Evolutionary conservation across 2,797 vertebrate genomes (phyloP).

Genomic region (Coregonus sp.): DNA sequence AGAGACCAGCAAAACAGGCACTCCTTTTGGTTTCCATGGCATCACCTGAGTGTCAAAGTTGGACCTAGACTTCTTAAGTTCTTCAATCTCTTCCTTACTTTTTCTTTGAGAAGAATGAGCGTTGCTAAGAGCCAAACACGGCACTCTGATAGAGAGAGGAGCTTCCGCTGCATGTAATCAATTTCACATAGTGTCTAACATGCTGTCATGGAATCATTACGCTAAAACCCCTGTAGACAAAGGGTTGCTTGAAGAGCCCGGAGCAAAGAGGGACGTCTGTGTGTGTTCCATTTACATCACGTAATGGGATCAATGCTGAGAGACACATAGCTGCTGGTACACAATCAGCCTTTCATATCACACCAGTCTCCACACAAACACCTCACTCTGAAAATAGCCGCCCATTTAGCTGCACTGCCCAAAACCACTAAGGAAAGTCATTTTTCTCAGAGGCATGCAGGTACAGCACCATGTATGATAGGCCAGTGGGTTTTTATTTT

Average conservation of each 20-base stretch:
- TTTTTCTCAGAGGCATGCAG: background rate
- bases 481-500: constrained; percentile 8
- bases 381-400: background rate
- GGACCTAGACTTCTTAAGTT: background rate
- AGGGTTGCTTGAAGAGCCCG: constrained; percentile 56
- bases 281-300: constrained; percentile 3
- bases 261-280: constrained; percentile 19
- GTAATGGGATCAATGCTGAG: constrained; percentile 7
- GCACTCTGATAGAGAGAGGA: constrained; percentile 17
- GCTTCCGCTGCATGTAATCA: constrained; percentile 55
- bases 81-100: constrained; percentile 16
- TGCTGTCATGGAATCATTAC: constrained; percentile 64
- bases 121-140: constrained; percentile 27
- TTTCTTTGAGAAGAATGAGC: constrained; percentile 34
- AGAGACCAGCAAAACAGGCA: background rate
- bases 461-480: background rate
- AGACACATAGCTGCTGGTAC: background rate
- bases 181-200: constrained; percentile 67
- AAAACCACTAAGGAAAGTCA: constrained; percentile 44
- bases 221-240: constrained; percentile 60
- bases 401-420: constrained; percentile 15
- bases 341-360: background rate
- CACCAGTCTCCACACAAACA: background rate
- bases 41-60: background rate
- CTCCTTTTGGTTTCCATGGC: background rate